Conservation (phyloP, 1,140 invertebrate genomes). For the Lepidurus arcticus region DNA sequence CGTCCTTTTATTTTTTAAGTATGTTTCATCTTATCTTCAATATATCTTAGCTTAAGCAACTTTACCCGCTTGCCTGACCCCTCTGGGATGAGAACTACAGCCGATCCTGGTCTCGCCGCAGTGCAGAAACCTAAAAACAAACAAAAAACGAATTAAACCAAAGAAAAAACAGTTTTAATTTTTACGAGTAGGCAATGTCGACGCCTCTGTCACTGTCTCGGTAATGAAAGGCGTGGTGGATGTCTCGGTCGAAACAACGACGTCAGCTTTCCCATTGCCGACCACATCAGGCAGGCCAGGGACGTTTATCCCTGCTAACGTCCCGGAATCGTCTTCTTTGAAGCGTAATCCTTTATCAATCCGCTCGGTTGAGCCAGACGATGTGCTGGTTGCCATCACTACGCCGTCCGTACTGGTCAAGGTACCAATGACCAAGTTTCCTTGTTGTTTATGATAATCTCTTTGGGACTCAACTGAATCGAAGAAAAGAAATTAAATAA, state of each 20-base stretch:
- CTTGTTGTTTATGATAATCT: constrained; percentile 69
- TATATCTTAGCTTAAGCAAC: constrained; percentile 34
- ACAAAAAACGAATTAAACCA: constrained; percentile 25
- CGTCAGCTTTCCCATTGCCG: neutral
- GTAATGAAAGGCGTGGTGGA: neutral
- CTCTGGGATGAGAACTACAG: constrained; percentile 64
- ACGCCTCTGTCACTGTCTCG: neutral
- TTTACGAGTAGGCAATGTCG: neutral
- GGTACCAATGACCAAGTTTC: constrained; percentile 45
- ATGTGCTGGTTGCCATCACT: neutral
- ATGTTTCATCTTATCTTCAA: neutral
- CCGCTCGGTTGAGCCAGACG: neutral
- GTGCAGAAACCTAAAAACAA: constrained; percentile 63
- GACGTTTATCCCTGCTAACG: neutral
- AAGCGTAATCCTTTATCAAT: no score
- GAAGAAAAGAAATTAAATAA: constrained; percentile 20
- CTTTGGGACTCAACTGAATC: constrained; percentile 76
- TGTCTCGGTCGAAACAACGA: neutral
- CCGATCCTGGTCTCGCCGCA: constrained; percentile 66
- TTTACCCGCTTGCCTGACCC: constrained; percentile 67
- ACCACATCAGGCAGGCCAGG: neutral
- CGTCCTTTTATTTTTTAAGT: neutral
- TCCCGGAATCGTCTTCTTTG: neutral
- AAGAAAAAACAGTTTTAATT: constrained; percentile 13
- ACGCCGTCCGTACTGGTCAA: neutral